Evolutionary conservation across 2,113 vertebrate species (phyloP), one percentile per base, ranked within the genome.

Genomic region (Xenus cinereus): DNA sequence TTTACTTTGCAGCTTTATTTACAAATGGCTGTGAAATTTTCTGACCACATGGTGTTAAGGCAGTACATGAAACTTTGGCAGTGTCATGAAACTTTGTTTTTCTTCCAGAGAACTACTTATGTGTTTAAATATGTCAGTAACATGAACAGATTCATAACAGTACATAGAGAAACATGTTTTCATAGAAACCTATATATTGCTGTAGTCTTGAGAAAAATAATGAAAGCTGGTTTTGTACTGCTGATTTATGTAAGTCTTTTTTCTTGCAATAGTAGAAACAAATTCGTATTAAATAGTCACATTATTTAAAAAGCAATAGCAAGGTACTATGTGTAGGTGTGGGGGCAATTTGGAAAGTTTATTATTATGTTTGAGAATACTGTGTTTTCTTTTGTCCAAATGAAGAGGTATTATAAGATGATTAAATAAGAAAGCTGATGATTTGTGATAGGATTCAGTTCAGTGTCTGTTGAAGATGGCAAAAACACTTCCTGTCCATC

Each of bases 1-100:
- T 54, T 86, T 92, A 41, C 50, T 82, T 80, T 77, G 37, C 22
- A 92, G 37, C 85, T 96, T 23, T 96, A 48, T 91, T 87, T 94
- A 67, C 57, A 78, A 64, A 74, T 51, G 50, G 27, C 60, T 90
- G 62, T 68, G 93, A 90, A 75, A 57, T 56, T 91, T 71, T 90
- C 72, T 90, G 93, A 85, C 91, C 71, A 72, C 92, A 23, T 53
- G 53, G 7, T 9, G 66, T 94, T 94, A 81, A 74, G 75, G 89
- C 81, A 85, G n/a, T n/a, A n/a, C n/a, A n/a, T n/a, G n/a, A n/a
- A n/a, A n/a, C n/a, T n/a, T n/a, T n/a, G n/a, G n/a, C n/a, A n/a
- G n/a, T n/a, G n/a, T n/a, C 51, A 28, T 80, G 60, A 89, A 93
- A 82, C 92, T 96, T 80, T 97, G 91, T 71, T 97, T 93, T 97